These are phyloP conservation scores for Lasius fuliginosus DNA, from an alignment of 2,888 invertebrate species.

Conservation along the genomic window DNA sequence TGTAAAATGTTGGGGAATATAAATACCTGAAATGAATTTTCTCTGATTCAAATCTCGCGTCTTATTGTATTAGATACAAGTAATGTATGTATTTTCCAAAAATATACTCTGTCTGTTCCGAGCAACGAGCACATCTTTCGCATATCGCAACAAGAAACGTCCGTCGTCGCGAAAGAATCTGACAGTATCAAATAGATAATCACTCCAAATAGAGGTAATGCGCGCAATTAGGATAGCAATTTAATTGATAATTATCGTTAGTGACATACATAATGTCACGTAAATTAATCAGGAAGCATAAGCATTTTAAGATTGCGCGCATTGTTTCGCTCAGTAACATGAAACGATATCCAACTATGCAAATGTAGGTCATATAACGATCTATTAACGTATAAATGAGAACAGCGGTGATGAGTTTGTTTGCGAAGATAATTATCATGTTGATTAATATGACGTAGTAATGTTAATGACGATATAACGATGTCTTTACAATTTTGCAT, in stretches of 20 bases:
- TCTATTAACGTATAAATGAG: neutral
- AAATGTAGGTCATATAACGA: neutral
- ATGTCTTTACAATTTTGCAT: neutral
- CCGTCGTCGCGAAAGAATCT: neutral
- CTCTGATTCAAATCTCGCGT: neutral
- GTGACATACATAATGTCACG: neutral
- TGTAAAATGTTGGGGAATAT: neutral
- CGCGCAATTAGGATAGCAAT: neutral
- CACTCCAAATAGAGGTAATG: neutral
- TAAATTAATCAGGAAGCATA: neutral
- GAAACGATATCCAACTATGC: neutral
- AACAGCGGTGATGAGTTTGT: neutral
- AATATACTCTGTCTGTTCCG: too few species aligned
- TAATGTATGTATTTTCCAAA: too few species aligned
- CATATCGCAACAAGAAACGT: too few species aligned
- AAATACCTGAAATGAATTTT: neutral
- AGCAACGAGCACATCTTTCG: too few species aligned
- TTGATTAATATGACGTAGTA: neutral
- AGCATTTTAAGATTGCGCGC: neutral
- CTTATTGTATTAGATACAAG: neutral
- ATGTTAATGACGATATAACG: neutral
- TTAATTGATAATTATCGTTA: neutral
- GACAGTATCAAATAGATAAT: neutral
- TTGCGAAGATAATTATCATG: neutral
- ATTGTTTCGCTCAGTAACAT: neutral